Evolutionary conservation across 1,140 invertebrate species (phyloP), one percentile per base, ranked within the genome.

Genomic region (Drosophila grimshawi): DNA sequence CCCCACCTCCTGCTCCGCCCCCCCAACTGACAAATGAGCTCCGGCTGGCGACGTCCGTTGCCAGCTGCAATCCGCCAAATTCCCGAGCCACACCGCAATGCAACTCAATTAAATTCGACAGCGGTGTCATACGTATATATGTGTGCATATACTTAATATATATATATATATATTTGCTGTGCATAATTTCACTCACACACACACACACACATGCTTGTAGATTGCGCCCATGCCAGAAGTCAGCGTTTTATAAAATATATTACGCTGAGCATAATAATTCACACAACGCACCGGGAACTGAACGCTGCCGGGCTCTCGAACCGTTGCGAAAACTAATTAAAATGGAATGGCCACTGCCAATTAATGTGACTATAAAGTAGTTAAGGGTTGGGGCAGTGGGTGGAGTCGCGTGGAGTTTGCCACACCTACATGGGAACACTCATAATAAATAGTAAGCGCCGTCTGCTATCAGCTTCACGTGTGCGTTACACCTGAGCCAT

Each of bases 271-370:
- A 74, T 83, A 88, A 88, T 88, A 88, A 88, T 88, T 88, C 83
- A 89, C 72, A 68, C 69, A 72, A 75, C 63, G 41, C 63, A 61
- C 61, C 49, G 51, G 71, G 29, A 62, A 41, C 41, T 41, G 71
- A 43, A 43, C 39, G 52, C 53, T 43, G 61, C 37, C 65, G 45
- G 65, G 60, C 78, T 80, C 82, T 88, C 82, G 63, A 67, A 86
- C 72, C 85, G 76, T 83, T 88, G 82, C 83, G 68, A 88, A 86
- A 88, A 88, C 85, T 88, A 88, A 88, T 88, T 88, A 88, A 88
- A 88, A 88, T 72, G 80, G 83, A 80, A 79, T 76, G 83, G 80
- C 76, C 85, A 78, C 80, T 83, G 80, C 83, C 83, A 88, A 88
- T 88, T 88, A 88, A 83, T 81, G 83, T 52, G 85, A 75, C 76